Evolutionary conservation across 2,888 invertebrate genomes (phyloP), one percentile per base, ranked within the genome.

Genomic region (Macrosiphum euphorbiae): DNA sequence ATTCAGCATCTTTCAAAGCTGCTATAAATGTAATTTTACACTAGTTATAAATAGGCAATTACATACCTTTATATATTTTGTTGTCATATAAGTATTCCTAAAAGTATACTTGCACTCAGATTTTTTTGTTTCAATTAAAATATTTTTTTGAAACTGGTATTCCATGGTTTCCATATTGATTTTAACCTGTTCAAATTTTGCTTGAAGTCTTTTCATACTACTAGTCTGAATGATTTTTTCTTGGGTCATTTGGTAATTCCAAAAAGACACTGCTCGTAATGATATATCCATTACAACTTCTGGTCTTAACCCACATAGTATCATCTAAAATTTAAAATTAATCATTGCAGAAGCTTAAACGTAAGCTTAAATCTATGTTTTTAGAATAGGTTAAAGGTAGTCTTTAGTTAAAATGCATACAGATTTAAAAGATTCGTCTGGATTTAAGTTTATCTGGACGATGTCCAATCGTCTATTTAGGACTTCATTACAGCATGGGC

Each of bases 361-460:
- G 0, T 67, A 5, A 47, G n/a, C 67, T 16, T 78, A 78, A 67
- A 35, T 78, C 5, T 7, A 78, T 5, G 20, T 20, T 78, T 78
- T 78, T 35, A 2, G 2, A 78, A 35, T 78, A 78, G 55, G 55
- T 55, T 24, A 20, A 55, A n/a, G 35, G n/a, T 35, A 78, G 1
- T 5, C 8, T 50, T 44, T 35, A 35, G 41, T 52, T 50, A 85
- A 50, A 58, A 94, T 93, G 67, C 88, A 35, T 94, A 93, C 84
- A 85, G 96, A 95, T 95, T 96, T 96, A 95, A 95, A 96, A 94
- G 96, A 95, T 94, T 96, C 96, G 24, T 96, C 95, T n/a, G 96
- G 96, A 94, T 96, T 96, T 44, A 96, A 95, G 94, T 96, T 96
- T 85, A 95, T 95, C 94, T 96, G 95, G 11, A 96, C 95, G 90